phyloP scores from a whole-genome alignment of 2,797 vertebrate species.

The Trachops cirrhosus region DNA sequence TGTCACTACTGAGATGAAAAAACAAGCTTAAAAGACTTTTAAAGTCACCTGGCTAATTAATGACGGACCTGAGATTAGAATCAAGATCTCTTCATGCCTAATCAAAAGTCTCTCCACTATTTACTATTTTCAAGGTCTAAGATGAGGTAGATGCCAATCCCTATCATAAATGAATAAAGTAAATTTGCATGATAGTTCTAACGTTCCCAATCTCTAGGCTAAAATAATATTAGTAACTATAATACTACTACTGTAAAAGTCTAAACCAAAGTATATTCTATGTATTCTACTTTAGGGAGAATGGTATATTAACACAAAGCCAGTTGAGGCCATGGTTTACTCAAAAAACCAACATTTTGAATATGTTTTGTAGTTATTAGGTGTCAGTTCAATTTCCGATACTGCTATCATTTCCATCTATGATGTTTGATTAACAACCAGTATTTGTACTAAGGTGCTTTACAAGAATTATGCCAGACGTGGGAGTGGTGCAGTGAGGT shows the following conservation, averaged over 20 bases:
- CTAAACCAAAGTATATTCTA: background rate
- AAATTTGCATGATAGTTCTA: background rate
- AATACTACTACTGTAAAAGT: background rate
- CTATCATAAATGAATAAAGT: background rate
- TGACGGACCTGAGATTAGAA: background rate
- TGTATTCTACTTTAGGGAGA: background rate
- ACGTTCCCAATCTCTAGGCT: background rate
- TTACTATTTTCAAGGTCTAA: background rate
- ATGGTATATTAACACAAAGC: background rate
- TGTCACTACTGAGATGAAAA: background rate
- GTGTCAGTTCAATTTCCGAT: background rate
- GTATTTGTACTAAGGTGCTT: background rate
- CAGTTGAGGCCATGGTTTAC: background rate
- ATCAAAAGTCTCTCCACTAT: background rate
- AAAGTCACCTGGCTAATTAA: background rate
- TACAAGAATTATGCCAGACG: background rate
- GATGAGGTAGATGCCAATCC: background rate
- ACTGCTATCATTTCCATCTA: background rate
- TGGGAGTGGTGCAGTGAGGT: background rate
- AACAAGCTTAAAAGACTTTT: background rate
- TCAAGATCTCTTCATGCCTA: background rate
- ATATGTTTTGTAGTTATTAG: background rate
- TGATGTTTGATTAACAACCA: background rate
- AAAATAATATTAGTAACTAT: background rate
- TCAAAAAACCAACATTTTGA: background rate